Percentiles rank a stretch among this genome's conserved stretches.
Evolutionary conservation across 2,888 invertebrate species (phyloP).

Genomic region (Trilocha varians): DNA sequence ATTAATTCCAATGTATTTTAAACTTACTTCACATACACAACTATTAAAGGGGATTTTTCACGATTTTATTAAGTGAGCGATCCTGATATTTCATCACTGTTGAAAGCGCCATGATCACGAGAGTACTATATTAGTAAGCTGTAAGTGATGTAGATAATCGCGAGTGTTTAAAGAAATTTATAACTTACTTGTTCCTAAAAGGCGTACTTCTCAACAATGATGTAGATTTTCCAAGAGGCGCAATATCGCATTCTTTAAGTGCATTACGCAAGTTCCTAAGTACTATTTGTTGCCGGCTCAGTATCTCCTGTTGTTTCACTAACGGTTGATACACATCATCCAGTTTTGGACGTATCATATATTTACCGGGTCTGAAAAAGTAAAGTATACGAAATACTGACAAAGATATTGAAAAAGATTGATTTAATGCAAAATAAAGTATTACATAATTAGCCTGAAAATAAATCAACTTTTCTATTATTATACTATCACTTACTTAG

Average conservation of each 20-base stretch:
- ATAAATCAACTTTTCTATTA: too few relatives aligned
- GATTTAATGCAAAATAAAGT: too few relatives aligned
- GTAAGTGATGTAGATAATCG: too few relatives aligned
- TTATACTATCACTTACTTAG: slow-evolving; percentile 35
- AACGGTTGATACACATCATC: slow-evolving; percentile 87
- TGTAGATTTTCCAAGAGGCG: slow-evolving; percentile 41
- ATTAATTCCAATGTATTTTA: too few relatives aligned
- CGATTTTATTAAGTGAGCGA: too few relatives aligned
- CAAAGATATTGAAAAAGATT: slow-evolving; percentile 6
- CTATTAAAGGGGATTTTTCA: too few relatives aligned
- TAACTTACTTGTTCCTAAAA: slow-evolving; percentile 39
- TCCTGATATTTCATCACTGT: too few relatives aligned
- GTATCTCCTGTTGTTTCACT: slow-evolving; percentile 80
- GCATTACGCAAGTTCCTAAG: slow-evolving; percentile 48
- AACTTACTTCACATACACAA: too few relatives aligned
- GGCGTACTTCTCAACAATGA: slow-evolving; percentile 53
- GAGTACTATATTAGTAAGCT: too few relatives aligned
- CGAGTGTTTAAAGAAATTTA: neutral
- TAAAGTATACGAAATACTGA: neutral
- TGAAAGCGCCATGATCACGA: too few relatives aligned
- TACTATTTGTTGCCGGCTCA: slow-evolving; percentile 72
- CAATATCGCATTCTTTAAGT: slow-evolving; percentile 46
- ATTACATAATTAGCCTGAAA: too few relatives aligned
- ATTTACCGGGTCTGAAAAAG: slow-evolving; percentile 36
- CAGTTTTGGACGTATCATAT: slow-evolving; percentile 79